Base-by-base conservation (phyloP, 2,888 invertebrate species). In the Drosophila yooni region DNA sequence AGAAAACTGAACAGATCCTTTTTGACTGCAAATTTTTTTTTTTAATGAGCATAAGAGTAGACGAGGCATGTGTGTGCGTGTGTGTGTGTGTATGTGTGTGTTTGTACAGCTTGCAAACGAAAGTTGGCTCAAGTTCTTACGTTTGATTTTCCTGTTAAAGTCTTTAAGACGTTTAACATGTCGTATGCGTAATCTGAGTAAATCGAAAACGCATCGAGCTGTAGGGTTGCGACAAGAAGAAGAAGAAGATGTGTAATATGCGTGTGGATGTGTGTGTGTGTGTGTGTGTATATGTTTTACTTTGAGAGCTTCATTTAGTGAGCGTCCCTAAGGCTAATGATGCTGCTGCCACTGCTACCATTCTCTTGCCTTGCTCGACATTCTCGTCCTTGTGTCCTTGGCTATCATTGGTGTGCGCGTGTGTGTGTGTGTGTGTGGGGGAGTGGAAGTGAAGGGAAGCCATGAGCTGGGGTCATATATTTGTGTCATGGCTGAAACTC, bases 161-260 rank as follows among this genome's bases (percentile, higher is more conserved):
- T 74, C 74, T 89, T 79, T 74, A 87, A 79, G 70, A 53, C 76
- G 84, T 71, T 81, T 67, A 87, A 73, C 88, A 60, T 76, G 82
- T 76, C 85, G 85, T 84, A 88, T 87, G 69, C 82, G 82, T 88
- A 85, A 89, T 84, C 79, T 73, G 67, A 48, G 34, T 38, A 67
- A 66, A 78, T 70, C 70, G 69, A 72, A 71, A 76, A 63, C 67
- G 72, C 86, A 79, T 74, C 59, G 67, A 69, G 54, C 43, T 33
- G 15, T 38, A 11, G 29, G 18, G 21, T 50, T 15, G 36, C 34
- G n/a, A 51, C 43, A 10, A 34, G 29, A 0, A 21, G 21, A 18
- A 25, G 52, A 33, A n/a, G 21, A 43, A 36, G 25, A 48, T 8
- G 72, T 40, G n/a, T 15, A 6, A 27, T 38, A 13, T 38, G 36